Percentiles rank a stretch among this genome's conserved stretches.
Evolutionary conservation across 2,888 invertebrate genomes (phyloP).

Genomic region (Nipponacmea schrenckii): DNA sequence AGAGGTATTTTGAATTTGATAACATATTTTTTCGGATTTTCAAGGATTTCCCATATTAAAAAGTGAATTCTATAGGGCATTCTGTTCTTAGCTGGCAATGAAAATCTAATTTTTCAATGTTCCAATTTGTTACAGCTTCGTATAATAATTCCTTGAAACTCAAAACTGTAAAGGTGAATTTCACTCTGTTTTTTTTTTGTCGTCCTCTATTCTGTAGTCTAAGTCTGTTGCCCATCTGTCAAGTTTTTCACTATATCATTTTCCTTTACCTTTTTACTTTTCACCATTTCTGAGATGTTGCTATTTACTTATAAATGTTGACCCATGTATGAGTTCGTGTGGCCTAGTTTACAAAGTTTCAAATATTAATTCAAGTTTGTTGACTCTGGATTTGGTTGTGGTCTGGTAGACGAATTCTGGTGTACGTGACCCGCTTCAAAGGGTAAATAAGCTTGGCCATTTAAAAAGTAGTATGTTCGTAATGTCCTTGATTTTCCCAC

Average conservation of each 20-base stretch:
- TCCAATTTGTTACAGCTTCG: no score
- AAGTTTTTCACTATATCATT: background rate
- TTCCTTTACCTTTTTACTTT: no score
- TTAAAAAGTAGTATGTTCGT: background rate
- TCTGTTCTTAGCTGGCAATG: no score
- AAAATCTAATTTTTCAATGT: no score
- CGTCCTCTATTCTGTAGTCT: background rate
- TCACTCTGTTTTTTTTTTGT: no score
- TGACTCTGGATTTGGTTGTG: background rate
- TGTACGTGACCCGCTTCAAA: background rate
- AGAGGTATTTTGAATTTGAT: no score
- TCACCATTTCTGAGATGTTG: background rate
- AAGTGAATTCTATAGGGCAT: no score
- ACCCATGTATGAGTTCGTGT: constrained; percentile 4
- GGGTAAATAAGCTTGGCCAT: background rate
- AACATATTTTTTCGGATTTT: no score
- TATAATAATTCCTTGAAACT: no score
- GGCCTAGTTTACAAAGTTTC: constrained; percentile 6
- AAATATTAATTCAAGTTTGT: background rate
- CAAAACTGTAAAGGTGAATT: no score
- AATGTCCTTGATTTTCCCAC: no score
- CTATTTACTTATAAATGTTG: background rate
- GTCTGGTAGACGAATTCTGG: background rate
- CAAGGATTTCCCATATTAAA: no score
- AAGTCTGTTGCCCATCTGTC: background rate